These are phyloP conservation scores for Cordilura impudica DNA, from an alignment of 2,888 invertebrate species.

Conservation along the genomic window DNA sequence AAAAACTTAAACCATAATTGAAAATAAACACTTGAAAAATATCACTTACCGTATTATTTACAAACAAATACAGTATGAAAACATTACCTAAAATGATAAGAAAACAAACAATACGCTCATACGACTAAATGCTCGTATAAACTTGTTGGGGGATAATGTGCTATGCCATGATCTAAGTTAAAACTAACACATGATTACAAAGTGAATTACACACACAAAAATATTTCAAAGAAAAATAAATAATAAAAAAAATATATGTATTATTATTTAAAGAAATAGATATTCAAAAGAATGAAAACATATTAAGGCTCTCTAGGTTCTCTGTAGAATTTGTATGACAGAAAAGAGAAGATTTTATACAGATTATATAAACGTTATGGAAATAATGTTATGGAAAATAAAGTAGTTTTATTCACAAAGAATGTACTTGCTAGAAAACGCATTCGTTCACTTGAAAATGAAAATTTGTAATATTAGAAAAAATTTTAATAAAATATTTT, in stretches of 20 bases:
- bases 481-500: too few species aligned
- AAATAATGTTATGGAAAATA: too few species aligned
- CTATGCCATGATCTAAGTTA: not conserved
- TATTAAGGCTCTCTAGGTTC: too few species aligned
- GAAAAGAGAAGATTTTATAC: too few species aligned
- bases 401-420: too few species aligned
- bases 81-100: conserved; percentile 50
- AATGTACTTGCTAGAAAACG: too few species aligned
- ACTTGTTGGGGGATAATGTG: conserved; percentile 24
- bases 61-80: not conserved
- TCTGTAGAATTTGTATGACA: too few species aligned
- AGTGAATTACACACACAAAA: conserved; percentile 1
- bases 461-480: too few species aligned
- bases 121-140: not conserved
- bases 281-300: not conserved
- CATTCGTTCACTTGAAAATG: too few species aligned
- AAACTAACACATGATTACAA: conserved; percentile 21
- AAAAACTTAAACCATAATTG: conserved; percentile 23
- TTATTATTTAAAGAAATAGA: conserved; percentile 9
- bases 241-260: not conserved
- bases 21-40: conserved; percentile 52
- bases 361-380: too few species aligned
- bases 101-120: conserved; percentile 27
- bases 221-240: conserved; percentile 9
- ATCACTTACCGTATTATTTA: conserved; percentile 41